Evolutionary conservation across 2,888 invertebrate species (phyloP).

Genomic region (Platynereis dumerilii): DNA sequence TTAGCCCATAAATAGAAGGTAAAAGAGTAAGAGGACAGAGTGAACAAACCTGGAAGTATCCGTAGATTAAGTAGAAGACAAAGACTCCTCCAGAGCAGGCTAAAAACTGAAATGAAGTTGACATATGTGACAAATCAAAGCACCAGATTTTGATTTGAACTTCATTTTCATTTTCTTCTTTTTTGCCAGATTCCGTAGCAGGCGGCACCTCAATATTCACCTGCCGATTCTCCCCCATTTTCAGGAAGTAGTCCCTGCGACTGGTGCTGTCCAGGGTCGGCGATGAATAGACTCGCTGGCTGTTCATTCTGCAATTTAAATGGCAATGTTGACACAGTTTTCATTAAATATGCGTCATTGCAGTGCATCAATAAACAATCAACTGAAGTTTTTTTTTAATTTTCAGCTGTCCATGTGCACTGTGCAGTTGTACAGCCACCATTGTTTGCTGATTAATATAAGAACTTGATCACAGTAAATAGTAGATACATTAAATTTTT

Average conservation of each 20-base stretch:
- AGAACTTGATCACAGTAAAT: no score
- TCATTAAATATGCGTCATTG: no score
- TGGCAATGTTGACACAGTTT: no score
- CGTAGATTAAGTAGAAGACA: conserved; percentile 86
- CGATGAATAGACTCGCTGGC: background rate
- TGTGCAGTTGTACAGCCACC: no score
- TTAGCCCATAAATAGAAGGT: no score
- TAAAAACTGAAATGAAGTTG: conserved; percentile 75
- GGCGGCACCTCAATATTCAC: no score
- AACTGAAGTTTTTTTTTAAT: no score
- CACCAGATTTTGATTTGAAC: conserved; percentile 66
- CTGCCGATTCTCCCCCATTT: no score
- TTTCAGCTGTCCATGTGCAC: no score
- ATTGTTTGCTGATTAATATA: no score
- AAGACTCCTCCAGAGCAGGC: conserved; percentile 82
- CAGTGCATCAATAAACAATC: no score
- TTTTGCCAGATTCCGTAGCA: background rate
- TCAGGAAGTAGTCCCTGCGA: background rate
- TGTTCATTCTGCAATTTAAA: background rate
- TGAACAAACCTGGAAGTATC: conserved; percentile 74
- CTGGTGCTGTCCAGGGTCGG: background rate
- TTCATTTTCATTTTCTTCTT: background rate
- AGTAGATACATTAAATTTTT: no score
- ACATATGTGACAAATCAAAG: conserved; percentile 74
- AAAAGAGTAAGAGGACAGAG: background rate